Evolutionary conservation across 2,113 vertebrate species (phyloP), one percentile per base, ranked within the genome.

Genomic region (Dicaeum eximium): DNA sequence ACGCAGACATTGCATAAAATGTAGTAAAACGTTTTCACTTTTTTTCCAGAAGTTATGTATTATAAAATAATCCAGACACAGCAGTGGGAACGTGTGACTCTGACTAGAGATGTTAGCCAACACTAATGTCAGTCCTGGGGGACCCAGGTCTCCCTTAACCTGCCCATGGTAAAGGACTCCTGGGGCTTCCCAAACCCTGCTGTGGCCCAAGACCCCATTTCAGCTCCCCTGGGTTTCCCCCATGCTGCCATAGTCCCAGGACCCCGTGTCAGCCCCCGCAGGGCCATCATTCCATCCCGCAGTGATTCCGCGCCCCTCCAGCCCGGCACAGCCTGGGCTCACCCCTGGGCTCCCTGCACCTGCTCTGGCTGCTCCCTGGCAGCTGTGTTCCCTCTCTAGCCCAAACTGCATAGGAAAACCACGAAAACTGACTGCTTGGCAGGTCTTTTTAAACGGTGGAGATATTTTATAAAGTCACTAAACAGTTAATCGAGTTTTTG

Each of bases 401-500:
- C 11, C 51, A 56, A 81, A 15, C 22, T 53, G 31, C 6, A 1
- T 3, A 53, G 33, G 18, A 77, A 62, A 90, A 37, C 4, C 13
- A 35, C 20, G 30, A 82, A 77, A 77, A 80, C n/a, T 15, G 51
- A 61, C 64, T 66, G 22, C 61, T 66, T 67, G 47, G 42, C 35
- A 78, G 58, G 13, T 48, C 24, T 30, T 69, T 67, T 79, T 56
- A 33, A 93, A 69, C 1, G 20, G 37, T 74, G 25, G 33, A 53
- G 23, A 28, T 79, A 42, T 81, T 69, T 94, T 73, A 50, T 81
- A 9, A 15, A 33, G 88, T 51, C 48, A 66, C 79, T 87, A 91
- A 97, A 92, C 25, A 94, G 95, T 97, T 96, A 96, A 91, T 48
- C 42, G 38, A 71, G 72, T 58, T 96, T 93, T 93, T 28, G 3